Conservation (phyloP, 2,797 vertebrate species). For the Novumbra hubbsi region DNA sequence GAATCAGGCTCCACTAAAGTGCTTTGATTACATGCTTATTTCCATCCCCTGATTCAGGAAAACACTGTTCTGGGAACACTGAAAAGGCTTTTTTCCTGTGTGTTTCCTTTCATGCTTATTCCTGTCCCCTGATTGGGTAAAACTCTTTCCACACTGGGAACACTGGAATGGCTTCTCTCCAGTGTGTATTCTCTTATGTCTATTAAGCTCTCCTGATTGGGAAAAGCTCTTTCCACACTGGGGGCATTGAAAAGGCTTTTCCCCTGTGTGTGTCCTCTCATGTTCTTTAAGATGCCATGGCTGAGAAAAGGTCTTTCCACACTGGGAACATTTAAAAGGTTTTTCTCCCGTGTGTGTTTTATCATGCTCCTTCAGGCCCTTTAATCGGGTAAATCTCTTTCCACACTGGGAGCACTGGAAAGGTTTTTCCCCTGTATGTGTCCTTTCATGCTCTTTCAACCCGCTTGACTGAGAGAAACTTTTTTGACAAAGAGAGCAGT, state of each 20-base stretch:
- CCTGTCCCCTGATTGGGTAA: too few relatives aligned
- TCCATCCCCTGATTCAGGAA: too few relatives aligned
- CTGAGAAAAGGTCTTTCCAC: background rate
- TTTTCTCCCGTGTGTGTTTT: background rate
- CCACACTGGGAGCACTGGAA: background rate
- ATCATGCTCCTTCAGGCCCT: background rate
- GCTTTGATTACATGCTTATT: too few relatives aligned
- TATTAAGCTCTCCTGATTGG: background rate
- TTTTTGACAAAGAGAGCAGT: background rate
- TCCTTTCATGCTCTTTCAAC: background rate
- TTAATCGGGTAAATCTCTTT: background rate
- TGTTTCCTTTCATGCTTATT: too few relatives aligned
- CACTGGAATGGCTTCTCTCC: background rate
- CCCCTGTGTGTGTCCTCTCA: slow-evolving; percentile 2
- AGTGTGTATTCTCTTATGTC: background rate
- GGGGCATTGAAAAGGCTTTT: background rate
- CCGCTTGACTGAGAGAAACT: background rate
- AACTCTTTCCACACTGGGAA: too few relatives aligned
- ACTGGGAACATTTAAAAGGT: background rate
- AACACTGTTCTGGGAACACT: background rate
- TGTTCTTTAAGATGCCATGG: background rate
- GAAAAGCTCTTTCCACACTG: background rate
- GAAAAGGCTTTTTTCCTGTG: background rate
- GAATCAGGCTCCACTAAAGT: too few relatives aligned
- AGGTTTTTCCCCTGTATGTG: background rate